Base-by-base conservation (phyloP, 2,888 invertebrate species). In the Busseola fusca region DNA sequence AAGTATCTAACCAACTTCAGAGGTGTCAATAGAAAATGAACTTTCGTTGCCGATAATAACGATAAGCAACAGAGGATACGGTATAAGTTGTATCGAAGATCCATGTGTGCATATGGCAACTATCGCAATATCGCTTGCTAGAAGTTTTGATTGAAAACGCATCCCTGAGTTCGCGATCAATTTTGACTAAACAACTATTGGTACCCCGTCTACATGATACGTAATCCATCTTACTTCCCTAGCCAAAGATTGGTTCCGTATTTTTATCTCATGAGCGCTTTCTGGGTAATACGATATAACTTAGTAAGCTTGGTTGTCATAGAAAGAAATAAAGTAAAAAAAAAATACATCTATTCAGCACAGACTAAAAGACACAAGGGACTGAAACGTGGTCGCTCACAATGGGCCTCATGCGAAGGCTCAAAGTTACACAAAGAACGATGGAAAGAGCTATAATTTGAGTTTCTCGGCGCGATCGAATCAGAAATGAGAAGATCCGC, bases 91-190 rank as follows among this genome's bases (percentile, higher is more conserved):
- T 40, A 50, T 25, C 50, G 21, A 37, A 54, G n/a, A 50, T 30
- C 14, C 21, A 37, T 37, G 62, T 50, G n/a, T 54, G 71, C 37
- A 56, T 27, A n/a, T 45, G 68, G 25, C 59, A 72, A 77, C 71
- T 70, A 64, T 64, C 7, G 50, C 64, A 78, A 72, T 78, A 78
- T 78, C 72, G 25, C 27, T 56, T 27, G 7, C 34, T 60, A 10
- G 27, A 60, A 72, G 30, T 78, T 75, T 60, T 45, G 59, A 75
- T 75, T 64, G 50, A 42, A 64, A 78, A 59, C 60, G 30, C 34
- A 60, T 64, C 45, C 10, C 37, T n/a, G n/a, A 37, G 25, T 56
- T 37, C 18, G 37, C 30, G 37, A 72, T 60, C 34, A 64, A 50
- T 60, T 60, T 56, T 64, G 42, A 71, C 37, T 45, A 14, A 50